Evolutionary conservation across 53 echinoderm and acorn worm genomes (phyloP).

Genomic region (Glandiceps talaboti): DNA sequence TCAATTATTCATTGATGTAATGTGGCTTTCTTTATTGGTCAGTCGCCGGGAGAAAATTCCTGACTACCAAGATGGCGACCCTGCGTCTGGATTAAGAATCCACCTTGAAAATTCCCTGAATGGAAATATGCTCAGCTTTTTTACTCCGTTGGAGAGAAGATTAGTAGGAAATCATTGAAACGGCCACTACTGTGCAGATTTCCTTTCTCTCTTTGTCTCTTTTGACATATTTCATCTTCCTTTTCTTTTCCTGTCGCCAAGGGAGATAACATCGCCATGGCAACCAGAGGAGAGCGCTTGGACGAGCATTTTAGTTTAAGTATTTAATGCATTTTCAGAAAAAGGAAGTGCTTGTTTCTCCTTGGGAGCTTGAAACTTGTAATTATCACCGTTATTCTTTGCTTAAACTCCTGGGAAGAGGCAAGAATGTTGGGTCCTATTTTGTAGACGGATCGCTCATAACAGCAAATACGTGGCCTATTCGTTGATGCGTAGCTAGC

Average conservation of each 20-base stretch:
- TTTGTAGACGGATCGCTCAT: not conserved
- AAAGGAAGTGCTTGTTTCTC: not conserved
- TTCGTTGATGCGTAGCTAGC: not conserved
- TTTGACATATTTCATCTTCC: not conserved
- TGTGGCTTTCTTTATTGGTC: not conserved
- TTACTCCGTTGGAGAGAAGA: not conserved
- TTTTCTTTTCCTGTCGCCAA: not conserved
- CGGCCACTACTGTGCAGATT: not conserved
- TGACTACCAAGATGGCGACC: not conserved
- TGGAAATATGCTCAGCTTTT: not conserved
- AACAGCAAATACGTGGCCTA: not conserved
- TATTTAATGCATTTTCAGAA: not conserved
- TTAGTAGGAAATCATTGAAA: not conserved
- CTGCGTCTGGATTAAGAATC: too few relatives aligned
- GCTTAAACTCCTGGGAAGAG: not conserved
- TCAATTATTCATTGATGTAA: not conserved
- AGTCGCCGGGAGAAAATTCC: not conserved
- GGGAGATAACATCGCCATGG: not conserved
- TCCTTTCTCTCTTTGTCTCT: not conserved
- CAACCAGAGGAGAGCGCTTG: not conserved
- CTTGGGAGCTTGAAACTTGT: not conserved
- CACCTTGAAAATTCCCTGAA: too few relatives aligned
- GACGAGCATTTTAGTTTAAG: not conserved
- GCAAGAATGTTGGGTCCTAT: not conserved
- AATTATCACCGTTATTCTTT: not conserved